Percentiles rank a stretch among this genome's conserved stretches.
phyloP scores from a whole-genome alignment of 2,113 vertebrate species.

The Myrmecobius fasciatus region DNA sequence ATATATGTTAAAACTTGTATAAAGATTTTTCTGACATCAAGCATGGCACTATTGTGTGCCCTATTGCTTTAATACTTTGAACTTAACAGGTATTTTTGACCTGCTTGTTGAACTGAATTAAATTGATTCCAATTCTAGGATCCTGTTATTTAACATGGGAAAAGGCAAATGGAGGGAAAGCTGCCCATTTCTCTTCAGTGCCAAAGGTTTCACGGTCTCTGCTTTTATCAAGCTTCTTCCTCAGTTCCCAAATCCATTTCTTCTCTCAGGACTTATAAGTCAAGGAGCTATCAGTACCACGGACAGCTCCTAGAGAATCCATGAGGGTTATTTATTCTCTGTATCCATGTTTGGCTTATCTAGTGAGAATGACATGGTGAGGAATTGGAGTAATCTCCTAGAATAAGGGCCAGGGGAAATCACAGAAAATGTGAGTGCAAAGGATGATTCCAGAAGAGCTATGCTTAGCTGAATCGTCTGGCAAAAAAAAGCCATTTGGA shows the following conservation, averaged over 20 bases:
- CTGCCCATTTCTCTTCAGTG: background rate
- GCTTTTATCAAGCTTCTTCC: background rate
- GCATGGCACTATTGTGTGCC: background rate
- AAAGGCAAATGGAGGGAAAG: background rate
- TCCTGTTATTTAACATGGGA: background rate
- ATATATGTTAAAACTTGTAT: background rate
- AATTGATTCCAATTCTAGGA: background rate
- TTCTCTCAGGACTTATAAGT: background rate
- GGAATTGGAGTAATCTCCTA: background rate
- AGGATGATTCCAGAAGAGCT: background rate
- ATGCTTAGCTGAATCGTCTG: background rate
- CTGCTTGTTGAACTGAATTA: background rate
- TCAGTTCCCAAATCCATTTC: background rate
- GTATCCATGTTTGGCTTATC: background rate
- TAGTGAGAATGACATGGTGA: background rate
- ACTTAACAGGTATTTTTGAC: background rate
- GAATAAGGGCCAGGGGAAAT: background rate
- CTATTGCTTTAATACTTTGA: background rate
- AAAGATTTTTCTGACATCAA: background rate
- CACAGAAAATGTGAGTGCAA: background rate
- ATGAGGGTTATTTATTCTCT: background rate
- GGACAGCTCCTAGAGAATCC: background rate
- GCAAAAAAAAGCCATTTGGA: background rate
- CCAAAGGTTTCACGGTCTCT: background rate
- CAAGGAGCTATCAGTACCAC: background rate